Base-by-base conservation (phyloP, 2,888 invertebrate genomes). In the Globia sparganii region DNA sequence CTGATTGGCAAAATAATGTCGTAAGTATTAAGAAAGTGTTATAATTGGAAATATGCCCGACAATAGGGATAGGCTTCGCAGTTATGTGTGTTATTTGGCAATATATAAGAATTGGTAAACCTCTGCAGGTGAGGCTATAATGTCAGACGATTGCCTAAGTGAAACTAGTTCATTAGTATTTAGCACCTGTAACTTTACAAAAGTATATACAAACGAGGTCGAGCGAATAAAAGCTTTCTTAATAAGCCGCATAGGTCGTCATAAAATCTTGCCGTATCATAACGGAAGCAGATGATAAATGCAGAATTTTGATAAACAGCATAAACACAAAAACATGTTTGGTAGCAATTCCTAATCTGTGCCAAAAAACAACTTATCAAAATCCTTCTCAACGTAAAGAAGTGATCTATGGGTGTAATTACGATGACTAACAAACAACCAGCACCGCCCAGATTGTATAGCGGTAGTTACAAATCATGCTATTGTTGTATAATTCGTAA, bases 391-490 rank as follows among this genome's bases (percentile, higher is more conserved):
- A 28, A 66, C 56, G 25, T 53, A 37, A 31, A 67, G 9, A 58
- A 34, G 37, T 74, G 58, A 84, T 80, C 46, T 58, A 70, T 72
- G 65, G 37, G 37, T 13, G 13, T 86, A 75, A 72, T 72, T 58
- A 78, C n/a, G 56, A 78, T 66, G 43, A 58, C 46, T 31, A 81
- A 53, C 6, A 34, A 68, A 65, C n/a, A n/a, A 67, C 49, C 28
- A 70, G 43, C 37, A 2, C 56, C 64, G 15, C 46, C 59, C 21
- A 58, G 28, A 77, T 83, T 68, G 46, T 77, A 77, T 64, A 72
- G 28, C 64, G 49, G 43, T 83, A 78, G 73, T 84, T 73, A 80
- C 75, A 87, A 88, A 88, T 85, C 70, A 75, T 65, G 40, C 59
- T 61, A 67, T 37, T 68, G 61, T 87, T 81, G 66, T 75, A 71